Evolutionary conservation across 1,140 invertebrate species (phyloP).

Genomic region (Paramacrobiotus metropolitanus): DNA sequence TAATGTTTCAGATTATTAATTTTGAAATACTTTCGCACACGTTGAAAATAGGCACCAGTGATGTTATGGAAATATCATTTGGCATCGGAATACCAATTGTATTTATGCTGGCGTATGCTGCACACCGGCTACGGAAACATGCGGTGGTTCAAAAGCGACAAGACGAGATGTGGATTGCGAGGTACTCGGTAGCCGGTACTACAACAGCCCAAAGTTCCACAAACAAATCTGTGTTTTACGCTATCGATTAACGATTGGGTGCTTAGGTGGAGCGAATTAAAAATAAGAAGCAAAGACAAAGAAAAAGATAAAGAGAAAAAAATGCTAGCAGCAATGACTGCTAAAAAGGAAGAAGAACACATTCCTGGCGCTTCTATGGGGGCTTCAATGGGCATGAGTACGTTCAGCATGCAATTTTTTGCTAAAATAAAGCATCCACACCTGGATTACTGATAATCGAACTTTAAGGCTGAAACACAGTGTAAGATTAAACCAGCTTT

Average conservation of each 20-base stretch:
- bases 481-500: neutral
- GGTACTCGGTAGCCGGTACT: too few relatives aligned
- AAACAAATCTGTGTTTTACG: too few relatives aligned
- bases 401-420: neutral
- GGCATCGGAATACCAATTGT: too few relatives aligned
- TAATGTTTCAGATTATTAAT: too few relatives aligned
- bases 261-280: neutral
- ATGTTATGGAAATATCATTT: too few relatives aligned
- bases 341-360: neutral
- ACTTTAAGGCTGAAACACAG: too few relatives aligned
- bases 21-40: too few relatives aligned
- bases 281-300: neutral
- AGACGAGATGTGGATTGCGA: neutral
- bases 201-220: neutral
- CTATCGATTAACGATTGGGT: too few relatives aligned
- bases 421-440: neutral
- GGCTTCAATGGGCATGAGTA: constrained; percentile 1
- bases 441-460: neutral
- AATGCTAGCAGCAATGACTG: neutral
- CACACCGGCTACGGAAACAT: neutral
- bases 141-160: neutral
- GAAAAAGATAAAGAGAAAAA: neutral
- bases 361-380: neutral
- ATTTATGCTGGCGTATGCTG: too few relatives aligned
- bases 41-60: too few relatives aligned